A percentile compares a stretch with the other conserved stretches of the same genome.
Conservation (phyloP, 2,888 invertebrate genomes). For the Chloroclystis v-ata region DNA sequence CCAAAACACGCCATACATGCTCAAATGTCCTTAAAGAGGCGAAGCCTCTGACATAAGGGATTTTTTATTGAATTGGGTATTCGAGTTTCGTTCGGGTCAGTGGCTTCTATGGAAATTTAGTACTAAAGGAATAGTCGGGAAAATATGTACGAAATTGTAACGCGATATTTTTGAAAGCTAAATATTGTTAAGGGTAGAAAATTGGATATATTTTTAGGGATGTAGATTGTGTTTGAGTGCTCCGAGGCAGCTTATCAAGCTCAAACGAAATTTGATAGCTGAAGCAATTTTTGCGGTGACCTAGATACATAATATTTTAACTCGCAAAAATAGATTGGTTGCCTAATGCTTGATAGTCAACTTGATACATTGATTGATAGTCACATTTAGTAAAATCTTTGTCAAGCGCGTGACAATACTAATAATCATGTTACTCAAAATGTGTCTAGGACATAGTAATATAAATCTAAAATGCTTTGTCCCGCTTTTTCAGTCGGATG, state of each 20-base stretch:
- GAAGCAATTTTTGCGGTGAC: too few species aligned
- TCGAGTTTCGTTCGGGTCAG: constrained; percentile 27
- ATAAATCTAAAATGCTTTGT: too few species aligned
- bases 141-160: constrained; percentile 6
- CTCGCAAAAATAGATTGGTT: too few species aligned
- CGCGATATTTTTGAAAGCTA: not conserved
- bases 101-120: constrained; percentile 27
- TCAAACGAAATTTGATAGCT: not conserved
- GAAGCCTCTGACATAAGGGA: constrained; percentile 32
- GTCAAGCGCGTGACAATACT: too few species aligned
- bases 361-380: too few species aligned
- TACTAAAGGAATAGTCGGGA: constrained; percentile 6
- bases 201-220: too few species aligned
- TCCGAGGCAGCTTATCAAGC: not conserved
- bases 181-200: not conserved
- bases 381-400: too few species aligned
- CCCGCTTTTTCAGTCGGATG: too few species aligned
- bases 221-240: not conserved
- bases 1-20: constrained; percentile 32
- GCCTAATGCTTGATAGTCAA: too few species aligned
- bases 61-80: constrained; percentile 32
- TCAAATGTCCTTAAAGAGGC: constrained; percentile 35
- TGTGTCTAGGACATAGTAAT: too few species aligned
- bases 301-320: too few species aligned
- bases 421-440: too few species aligned